A percentile compares a stretch with the other conserved stretches of the same genome.
phyloP scores from a whole-genome alignment of 2,888 invertebrate genomes.

The Entomobrya proxima region DNA sequence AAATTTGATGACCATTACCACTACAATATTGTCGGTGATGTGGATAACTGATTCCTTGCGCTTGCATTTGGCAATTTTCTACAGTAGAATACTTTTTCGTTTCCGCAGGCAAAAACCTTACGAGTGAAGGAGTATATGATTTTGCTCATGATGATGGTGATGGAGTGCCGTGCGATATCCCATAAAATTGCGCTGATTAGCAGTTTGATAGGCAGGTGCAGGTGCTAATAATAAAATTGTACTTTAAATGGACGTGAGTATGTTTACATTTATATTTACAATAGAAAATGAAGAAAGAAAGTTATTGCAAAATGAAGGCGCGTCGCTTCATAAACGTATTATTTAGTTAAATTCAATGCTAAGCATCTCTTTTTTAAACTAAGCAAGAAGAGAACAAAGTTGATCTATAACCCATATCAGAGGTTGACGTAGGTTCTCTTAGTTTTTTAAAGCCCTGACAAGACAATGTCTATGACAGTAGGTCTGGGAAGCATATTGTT shows the following conservation, averaged over 20 bases:
- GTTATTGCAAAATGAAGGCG: neutral
- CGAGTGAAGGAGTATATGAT: neutral
- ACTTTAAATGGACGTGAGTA: neutral
- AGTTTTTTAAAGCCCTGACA: no score
- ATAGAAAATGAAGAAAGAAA: no score
- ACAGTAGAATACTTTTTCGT: neutral
- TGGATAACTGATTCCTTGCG: neutral
- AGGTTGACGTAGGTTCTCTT: no score
- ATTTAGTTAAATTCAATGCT: no score
- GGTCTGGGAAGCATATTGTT: no score
- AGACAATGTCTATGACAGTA: no score
- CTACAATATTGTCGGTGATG: neutral
- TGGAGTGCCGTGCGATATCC: neutral
- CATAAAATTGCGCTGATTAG: slow-evolving; percentile 16
- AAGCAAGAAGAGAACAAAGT: no score
- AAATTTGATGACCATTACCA: slow-evolving; percentile 27
- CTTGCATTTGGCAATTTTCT: neutral
- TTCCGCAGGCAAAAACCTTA: slow-evolving; percentile 20
- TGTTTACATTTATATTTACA: neutral
- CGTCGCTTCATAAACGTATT: no score
- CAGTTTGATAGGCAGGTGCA: neutral
- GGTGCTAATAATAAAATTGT: slow-evolving; percentile 23
- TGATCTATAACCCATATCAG: no score
- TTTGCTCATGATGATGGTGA: neutral
- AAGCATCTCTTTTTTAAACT: no score